Conservation (phyloP, 2,888 invertebrate species). For the Zelleria hepariella region DNA sequence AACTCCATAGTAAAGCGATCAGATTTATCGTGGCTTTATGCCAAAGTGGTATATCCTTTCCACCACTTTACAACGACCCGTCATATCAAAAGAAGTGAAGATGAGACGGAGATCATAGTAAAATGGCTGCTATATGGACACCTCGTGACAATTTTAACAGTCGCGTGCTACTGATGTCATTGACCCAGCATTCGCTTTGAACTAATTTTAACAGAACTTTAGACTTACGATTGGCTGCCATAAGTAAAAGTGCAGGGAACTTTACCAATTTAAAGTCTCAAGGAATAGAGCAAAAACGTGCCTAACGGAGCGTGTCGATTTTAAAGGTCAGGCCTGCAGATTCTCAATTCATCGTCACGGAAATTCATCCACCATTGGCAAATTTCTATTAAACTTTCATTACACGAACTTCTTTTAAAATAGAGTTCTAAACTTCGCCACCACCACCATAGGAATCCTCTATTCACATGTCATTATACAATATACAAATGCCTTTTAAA, state of each 20-base stretch:
- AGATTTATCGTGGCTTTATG: not conserved
- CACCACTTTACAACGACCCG: not conserved
- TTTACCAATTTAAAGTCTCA: not conserved
- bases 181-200: constrained; percentile 59
- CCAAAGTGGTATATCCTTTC: constrained; percentile 1
- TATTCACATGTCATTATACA: too few species aligned
- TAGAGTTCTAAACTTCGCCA: too few species aligned
- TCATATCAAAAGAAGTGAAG: not conserved
- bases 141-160: constrained; percentile 36
- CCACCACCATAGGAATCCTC: too few species aligned
- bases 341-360: too few species aligned
- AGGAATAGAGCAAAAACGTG: too few species aligned
- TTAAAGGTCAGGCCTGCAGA: not conserved
- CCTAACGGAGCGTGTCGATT: too few species aligned
- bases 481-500: too few species aligned
- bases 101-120: not conserved
- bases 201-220: constrained; percentile 46
- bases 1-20: not conserved
- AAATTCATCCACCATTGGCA: too few species aligned
- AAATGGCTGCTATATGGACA: not conserved
- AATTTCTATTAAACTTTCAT: too few species aligned
- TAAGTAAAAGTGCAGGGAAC: not conserved
- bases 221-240: not conserved
- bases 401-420: too few species aligned
- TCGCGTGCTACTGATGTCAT: constrained; percentile 47